Percentiles rank a stretch among this genome's conserved stretches.
Conservation (phyloP, 2,888 invertebrate species). For the Rhogogaster chlorosoma region DNA sequence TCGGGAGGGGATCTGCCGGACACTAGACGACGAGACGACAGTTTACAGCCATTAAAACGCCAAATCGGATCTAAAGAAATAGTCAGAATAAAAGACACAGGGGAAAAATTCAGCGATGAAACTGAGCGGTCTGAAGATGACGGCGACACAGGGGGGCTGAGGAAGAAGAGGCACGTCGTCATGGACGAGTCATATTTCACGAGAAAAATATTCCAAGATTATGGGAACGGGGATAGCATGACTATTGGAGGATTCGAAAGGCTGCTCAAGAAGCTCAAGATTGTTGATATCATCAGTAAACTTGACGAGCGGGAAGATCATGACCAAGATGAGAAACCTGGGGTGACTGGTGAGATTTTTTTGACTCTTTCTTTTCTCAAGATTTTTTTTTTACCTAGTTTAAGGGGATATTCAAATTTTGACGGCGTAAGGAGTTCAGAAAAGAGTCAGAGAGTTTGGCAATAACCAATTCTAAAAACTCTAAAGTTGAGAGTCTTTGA, state of each 20-base stretch:
- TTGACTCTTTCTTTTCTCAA: not conserved
- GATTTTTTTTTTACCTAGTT: not conserved
- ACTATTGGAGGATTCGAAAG: conserved; percentile 86
- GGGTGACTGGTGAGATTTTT: conserved; percentile 13
- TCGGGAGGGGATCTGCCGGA: conserved; percentile 56
- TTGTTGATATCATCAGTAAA: conserved; percentile 80
- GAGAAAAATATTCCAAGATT: conserved; percentile 84
- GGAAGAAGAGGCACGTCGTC: conserved; percentile 64
- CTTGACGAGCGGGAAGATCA: conserved; percentile 65
- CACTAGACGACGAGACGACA: conserved; percentile 56
- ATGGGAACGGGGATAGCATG: conserved; percentile 83
- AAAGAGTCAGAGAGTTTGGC: conserved; percentile 62
- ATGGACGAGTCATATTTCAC: conserved; percentile 82
- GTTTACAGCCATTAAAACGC: conserved; percentile 58
- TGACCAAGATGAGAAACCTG: conserved; percentile 36
- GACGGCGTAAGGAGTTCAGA: not conserved
- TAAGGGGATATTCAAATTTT: not conserved
- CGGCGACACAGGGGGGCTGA: conserved; percentile 64
- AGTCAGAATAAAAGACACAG: conserved; percentile 54
- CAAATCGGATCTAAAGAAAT: conserved; percentile 65
- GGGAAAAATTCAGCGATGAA: not conserved
- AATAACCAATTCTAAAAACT: too few relatives aligned
- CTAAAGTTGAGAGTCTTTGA: too few relatives aligned
- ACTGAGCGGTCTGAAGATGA: not conserved
- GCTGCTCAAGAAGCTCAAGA: conserved; percentile 82